Evolutionary conservation across 2,113 vertebrate genomes (phyloP).

Genomic region (Toxostoma redivivum): DNA sequence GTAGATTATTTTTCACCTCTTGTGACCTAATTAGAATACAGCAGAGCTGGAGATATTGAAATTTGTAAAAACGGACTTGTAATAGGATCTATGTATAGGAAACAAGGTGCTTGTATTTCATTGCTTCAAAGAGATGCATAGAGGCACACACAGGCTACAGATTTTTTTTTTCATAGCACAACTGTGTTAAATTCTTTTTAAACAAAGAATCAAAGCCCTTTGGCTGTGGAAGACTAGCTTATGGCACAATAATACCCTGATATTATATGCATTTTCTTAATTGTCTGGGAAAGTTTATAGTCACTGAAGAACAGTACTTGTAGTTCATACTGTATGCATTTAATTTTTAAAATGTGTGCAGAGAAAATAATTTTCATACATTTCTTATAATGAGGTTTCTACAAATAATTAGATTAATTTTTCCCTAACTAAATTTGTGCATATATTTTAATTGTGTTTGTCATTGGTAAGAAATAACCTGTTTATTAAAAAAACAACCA

Average conservation of each 20-base stretch:
- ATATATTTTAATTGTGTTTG: neutral
- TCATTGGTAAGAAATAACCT: neutral
- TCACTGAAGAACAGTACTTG: neutral
- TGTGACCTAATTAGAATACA: conserved; percentile 24
- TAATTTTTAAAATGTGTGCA: neutral
- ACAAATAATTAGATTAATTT: neutral
- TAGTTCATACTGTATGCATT: neutral
- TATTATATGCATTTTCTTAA: neutral
- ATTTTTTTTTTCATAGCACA: neutral
- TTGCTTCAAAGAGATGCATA: neutral
- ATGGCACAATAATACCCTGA: neutral
- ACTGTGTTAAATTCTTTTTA: neutral
- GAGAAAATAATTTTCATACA: neutral
- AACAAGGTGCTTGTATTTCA: neutral
- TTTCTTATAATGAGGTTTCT: neutral
- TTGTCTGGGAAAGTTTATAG: neutral
- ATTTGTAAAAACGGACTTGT: neutral
- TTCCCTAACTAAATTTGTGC: neutral
- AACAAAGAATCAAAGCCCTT: neutral
- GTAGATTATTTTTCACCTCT: neutral
- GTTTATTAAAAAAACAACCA: neutral
- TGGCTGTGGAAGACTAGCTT: neutral
- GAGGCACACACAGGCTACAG: neutral
- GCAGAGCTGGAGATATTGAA: neutral
- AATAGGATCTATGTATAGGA: neutral